These are phyloP conservation scores for Beroe forskalii DNA, from an alignment of 37 sponge, comb jelly and placozoan genomes.

Conservation along the genomic window DNA sequence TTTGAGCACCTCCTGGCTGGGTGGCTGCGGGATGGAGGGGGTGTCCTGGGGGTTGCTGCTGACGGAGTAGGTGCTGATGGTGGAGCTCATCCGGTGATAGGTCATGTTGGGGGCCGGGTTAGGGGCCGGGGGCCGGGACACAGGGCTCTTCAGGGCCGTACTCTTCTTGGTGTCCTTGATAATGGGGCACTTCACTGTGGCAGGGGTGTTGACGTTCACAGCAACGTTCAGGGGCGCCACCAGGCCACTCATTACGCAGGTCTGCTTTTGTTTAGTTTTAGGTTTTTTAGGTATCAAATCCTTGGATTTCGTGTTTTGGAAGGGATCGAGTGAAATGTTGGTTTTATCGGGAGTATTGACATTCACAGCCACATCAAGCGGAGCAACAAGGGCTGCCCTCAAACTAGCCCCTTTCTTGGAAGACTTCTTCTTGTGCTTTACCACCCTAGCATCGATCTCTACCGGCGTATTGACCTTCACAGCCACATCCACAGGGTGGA, in stretches of 20 bases:
- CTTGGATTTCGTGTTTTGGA: not conserved
- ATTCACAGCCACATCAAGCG: conserved; percentile 50
- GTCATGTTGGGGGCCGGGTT: not conserved
- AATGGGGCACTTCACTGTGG: not conserved
- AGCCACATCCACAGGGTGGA: conserved; percentile 35
- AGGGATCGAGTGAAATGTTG: conserved; percentile 11
- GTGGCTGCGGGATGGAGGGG: not conserved
- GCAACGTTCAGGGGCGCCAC: conserved; percentile 29
- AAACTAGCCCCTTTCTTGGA: conserved; percentile 9
- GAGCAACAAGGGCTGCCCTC: not conserved
- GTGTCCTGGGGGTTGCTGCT: not conserved
- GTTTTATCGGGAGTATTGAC: conserved; percentile 42
- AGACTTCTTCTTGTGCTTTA: not conserved
- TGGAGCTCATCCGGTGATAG: not conserved
- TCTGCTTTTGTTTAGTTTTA: not conserved
- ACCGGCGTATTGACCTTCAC: conserved; percentile 49
- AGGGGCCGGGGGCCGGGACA: not conserved
- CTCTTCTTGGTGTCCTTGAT: not conserved
- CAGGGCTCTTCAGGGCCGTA: not conserved
- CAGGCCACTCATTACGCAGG: not conserved
- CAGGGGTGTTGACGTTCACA: conserved; percentile 57
- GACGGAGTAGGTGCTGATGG: not conserved
- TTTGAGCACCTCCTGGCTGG: not conserved
- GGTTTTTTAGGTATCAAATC: not conserved
- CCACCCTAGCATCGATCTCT: not conserved